Evolutionary conservation across 2,888 invertebrate genomes (phyloP), one percentile per base, ranked within the genome.

Genomic region (Pegoplata infirma): DNA sequence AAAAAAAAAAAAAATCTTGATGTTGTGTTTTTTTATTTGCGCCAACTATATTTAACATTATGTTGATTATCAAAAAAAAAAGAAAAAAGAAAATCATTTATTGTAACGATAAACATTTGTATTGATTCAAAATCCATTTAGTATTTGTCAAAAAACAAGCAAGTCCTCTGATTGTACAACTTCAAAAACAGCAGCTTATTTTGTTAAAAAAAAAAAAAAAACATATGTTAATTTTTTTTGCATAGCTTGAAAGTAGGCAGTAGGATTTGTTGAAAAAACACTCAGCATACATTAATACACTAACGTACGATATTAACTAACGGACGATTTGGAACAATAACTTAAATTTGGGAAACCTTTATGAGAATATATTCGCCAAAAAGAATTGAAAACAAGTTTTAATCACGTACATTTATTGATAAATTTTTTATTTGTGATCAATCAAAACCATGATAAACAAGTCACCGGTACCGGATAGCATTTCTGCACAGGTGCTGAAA

Each of bases 21-120:
- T 86, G 86, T 86, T 85, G 86, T 86, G 87, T 86, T 86, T 61
- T 78, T 84, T 87, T 73, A 85, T 85, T 86, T 86, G 84, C 84
- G 81, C 81, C 76, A 78, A 71, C 49, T 49, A 72, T 25, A 46
- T 28, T 32, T 49, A 44, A 2, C 16, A 56, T 68, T 64, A 49
- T 68, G 53, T 68, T 73, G 23, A 58, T 79, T 76, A 71, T 64
- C 63, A 77, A 77, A 68, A 69, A 73, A 66, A 53, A 64, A 66
- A n/a, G 61, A 55, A 71, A 55, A 76, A 64, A 66, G n/a, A n/a
- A n/a, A n/a, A n/a, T n/a, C 46, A 28, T 28, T 67, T 67, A 23
- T 46, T 46, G 67, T 36, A 61, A 67, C 32, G 40, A 66, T 47
- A 73, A 72, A 75, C 63, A 69, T 55, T 58, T 69, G 23, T 49